A percentile compares a stretch with the other conserved stretches of the same genome.
Conservation (phyloP, 2,888 invertebrate species). For the Nomada fucata region DNA sequence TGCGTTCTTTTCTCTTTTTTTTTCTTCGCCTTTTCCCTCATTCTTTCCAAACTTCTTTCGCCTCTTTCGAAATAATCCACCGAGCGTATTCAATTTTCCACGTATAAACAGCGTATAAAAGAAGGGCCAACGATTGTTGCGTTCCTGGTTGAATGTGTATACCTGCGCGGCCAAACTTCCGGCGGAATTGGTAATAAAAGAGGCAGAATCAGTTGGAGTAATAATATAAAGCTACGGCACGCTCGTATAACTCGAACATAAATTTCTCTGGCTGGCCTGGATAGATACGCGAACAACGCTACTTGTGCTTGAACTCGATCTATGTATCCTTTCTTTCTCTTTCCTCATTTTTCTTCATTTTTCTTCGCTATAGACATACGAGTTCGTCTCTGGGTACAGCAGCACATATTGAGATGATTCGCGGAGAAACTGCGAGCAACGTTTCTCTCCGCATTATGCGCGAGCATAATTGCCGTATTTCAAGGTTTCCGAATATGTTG, state of each 20-base stretch:
- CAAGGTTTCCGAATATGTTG: no score
- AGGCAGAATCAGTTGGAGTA: conserved; percentile 23
- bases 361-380: neutral
- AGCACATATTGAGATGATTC: neutral
- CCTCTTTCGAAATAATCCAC: neutral
- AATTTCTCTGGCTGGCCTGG: conserved; percentile 21
- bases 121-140: conserved; percentile 3
- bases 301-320: conserved; percentile 17
- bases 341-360: no score
- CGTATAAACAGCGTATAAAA: conserved; percentile 44
- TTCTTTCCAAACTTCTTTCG: neutral
- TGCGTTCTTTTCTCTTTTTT: neutral
- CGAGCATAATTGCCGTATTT: no score
- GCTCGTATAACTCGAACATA: conserved; percentile 52
- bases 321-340: no score
- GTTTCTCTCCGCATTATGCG: no score
- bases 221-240: conserved; percentile 41
- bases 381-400: conserved; percentile 10
- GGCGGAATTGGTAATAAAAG: conserved; percentile 58
- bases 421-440: no score
- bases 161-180: conserved; percentile 56
- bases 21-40: neutral
- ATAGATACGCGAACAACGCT: conserved; percentile 8
- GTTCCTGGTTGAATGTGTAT: conserved; percentile 10
- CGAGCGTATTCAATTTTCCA: conserved; percentile 18